These are phyloP conservation scores for Onthophagus sagittarius DNA, from an alignment of 2,888 invertebrate genomes.

Conservation along the genomic window DNA sequence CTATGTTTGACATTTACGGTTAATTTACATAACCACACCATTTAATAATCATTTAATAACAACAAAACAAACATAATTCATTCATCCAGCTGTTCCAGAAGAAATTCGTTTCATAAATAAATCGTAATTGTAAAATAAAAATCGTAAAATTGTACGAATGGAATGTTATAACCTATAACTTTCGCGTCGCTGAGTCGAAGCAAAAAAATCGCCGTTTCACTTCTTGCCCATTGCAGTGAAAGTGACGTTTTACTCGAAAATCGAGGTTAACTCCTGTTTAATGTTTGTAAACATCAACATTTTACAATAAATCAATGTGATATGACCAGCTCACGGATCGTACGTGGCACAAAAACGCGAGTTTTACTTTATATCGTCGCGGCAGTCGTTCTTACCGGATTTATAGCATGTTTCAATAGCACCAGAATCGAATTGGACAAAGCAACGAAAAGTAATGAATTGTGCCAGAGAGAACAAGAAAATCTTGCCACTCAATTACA, in stretches of 20 bases:
- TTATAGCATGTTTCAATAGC: slow-evolving; percentile 58
- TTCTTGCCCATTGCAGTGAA: not conserved
- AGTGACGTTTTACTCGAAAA: slow-evolving; percentile 1
- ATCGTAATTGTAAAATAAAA: no score
- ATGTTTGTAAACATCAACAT: slow-evolving; percentile 28
- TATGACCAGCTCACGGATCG: slow-evolving; percentile 55
- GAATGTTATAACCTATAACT: no score
- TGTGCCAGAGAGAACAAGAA: slow-evolving; percentile 58
- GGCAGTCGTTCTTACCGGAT: slow-evolving; percentile 51
- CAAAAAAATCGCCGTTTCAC: no score
- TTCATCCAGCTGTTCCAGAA: no score
- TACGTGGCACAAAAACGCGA: slow-evolving; percentile 57
- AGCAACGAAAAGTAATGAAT: slow-evolving; percentile 50
- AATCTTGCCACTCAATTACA: slow-evolving; percentile 57
- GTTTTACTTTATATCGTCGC: slow-evolving; percentile 54
- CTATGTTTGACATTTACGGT: no score
- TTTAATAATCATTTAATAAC: no score
- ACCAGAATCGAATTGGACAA: slow-evolving; percentile 57
- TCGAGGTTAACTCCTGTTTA: slow-evolving; percentile 24
- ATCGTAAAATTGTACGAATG: no score
- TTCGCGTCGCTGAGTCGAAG: no score
- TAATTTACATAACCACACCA: no score
- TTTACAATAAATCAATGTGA: no score
- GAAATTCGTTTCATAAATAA: no score
- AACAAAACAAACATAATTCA: no score